Percentiles rank a stretch among this genome's conserved stretches.
These are phyloP conservation scores for Branchellion lobata DNA, from an alignment of 2,888 invertebrate genomes.

Conservation along the genomic window DNA sequence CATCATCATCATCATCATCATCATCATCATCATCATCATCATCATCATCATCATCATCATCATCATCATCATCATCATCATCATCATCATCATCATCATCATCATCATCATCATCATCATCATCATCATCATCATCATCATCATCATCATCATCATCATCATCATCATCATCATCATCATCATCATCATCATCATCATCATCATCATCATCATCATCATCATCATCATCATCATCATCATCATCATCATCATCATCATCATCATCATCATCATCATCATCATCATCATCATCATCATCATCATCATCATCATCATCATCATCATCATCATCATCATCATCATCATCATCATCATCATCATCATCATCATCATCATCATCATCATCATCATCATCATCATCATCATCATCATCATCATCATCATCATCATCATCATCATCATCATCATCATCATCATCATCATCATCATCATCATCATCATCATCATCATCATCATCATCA, in stretches of 20 bases:
- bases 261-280: no score
- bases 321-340: no score
- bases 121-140: neutral
- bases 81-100: no score
- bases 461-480: slow-evolving; percentile 33
- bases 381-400: slow-evolving; percentile 34
- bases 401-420: slow-evolving; percentile 27
- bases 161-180: slow-evolving; percentile 9
- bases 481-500: slow-evolving; percentile 33
- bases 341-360: slow-evolving; percentile 25
- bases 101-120: no score
- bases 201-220: neutral
- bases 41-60: no score
- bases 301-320: no score
- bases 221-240: neutral
- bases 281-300: neutral
- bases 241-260: no score
- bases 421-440: slow-evolving; percentile 33
- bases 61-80: no score
- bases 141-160: neutral
- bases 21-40: no score
- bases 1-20: no score
- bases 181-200: neutral
- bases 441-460: slow-evolving; percentile 33
- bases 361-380: slow-evolving; percentile 33